These are phyloP conservation scores for Macaca mulatta DNA, from an alignment of 2,113 vertebrate genomes.

Conservation along the genomic window DNA sequence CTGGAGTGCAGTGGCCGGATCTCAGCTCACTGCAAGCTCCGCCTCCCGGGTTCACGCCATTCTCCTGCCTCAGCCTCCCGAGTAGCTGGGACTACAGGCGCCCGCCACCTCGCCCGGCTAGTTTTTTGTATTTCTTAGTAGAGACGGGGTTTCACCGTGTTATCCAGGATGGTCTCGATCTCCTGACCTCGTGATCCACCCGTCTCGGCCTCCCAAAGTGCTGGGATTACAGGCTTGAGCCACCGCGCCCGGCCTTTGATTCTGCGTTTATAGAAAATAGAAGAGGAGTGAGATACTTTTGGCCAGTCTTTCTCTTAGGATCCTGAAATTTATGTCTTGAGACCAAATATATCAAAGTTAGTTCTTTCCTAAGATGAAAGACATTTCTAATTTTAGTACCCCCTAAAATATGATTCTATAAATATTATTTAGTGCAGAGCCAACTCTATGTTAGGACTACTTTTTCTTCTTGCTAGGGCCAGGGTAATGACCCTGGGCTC, in stretches of 20 bases:
- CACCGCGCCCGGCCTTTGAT: background rate
- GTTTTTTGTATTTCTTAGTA: too few species aligned
- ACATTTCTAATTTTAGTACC: slow-evolving; percentile 62
- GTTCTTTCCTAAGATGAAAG: slow-evolving; percentile 54
- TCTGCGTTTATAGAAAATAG: background rate
- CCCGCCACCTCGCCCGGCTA: too few species aligned
- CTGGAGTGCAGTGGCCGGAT: too few species aligned
- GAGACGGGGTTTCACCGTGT: too few species aligned
- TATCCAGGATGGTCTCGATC: too few species aligned
- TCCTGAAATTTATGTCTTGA: slow-evolving; percentile 48
- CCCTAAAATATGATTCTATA: slow-evolving; percentile 59
- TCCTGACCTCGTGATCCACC: too few species aligned
- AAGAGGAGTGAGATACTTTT: background rate
- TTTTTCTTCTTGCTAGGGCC: slow-evolving; percentile 36
- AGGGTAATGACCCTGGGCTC: slow-evolving; percentile 6
- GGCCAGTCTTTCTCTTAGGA: background rate
- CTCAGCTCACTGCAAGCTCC: too few species aligned
- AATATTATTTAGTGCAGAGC: slow-evolving; percentile 55
- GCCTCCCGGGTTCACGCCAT: too few species aligned
- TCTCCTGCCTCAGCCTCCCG: too few species aligned
- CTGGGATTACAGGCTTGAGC: too few species aligned
- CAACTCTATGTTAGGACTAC: slow-evolving; percentile 42
- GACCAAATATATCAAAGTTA: slow-evolving; percentile 30
- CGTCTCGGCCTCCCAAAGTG: too few species aligned
- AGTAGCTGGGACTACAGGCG: too few species aligned